Percentiles rank a stretch among this genome's conserved stretches.
These are phyloP conservation scores for Bradypus variegatus DNA, from an alignment of 2,797 vertebrate genomes.

Conservation along the genomic window DNA sequence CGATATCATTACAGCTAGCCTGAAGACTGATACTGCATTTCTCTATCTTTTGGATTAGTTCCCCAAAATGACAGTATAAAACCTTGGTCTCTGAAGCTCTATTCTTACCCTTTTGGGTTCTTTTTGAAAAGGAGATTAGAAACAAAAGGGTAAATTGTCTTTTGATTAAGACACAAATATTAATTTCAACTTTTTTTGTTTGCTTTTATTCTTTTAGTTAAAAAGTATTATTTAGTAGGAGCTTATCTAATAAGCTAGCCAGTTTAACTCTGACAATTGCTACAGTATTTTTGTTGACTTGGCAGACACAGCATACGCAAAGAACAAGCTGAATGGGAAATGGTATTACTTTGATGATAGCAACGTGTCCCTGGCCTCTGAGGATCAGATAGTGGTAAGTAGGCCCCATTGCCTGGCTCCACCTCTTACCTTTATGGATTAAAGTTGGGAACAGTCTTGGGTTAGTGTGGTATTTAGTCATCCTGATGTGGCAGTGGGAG, in stretches of 20 bases:
- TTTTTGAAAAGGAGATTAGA: not conserved
- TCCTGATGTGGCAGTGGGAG: not conserved
- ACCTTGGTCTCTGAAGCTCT: not conserved
- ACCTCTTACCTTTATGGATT: not conserved
- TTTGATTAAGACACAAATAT: not conserved
- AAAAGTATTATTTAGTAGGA: not conserved
- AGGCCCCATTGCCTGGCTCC: not conserved
- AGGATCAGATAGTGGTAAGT: slow-evolving; percentile 98
- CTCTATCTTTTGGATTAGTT: not conserved
- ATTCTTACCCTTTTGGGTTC: not conserved
- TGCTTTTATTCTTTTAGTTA: not conserved
- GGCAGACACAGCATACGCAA: slow-evolving; percentile 91
- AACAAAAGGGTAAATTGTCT: not conserved
- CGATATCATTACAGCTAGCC: not conserved
- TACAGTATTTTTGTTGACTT: slow-evolving; percentile 49
- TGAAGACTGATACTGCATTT: not conserved
- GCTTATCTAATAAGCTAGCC: not conserved
- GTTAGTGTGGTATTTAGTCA: not conserved
- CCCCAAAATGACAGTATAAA: not conserved
- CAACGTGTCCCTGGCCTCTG: slow-evolving; percentile 87
- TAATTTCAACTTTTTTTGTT: not conserved
- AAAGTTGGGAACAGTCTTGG: not conserved
- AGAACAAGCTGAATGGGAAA: slow-evolving; percentile 88
- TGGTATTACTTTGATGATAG: slow-evolving; percentile 98
- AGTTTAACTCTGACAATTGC: not conserved